Evolutionary conservation across 1,140 invertebrate species (phyloP).

Genomic region (Scaptomyza montana): DNA sequence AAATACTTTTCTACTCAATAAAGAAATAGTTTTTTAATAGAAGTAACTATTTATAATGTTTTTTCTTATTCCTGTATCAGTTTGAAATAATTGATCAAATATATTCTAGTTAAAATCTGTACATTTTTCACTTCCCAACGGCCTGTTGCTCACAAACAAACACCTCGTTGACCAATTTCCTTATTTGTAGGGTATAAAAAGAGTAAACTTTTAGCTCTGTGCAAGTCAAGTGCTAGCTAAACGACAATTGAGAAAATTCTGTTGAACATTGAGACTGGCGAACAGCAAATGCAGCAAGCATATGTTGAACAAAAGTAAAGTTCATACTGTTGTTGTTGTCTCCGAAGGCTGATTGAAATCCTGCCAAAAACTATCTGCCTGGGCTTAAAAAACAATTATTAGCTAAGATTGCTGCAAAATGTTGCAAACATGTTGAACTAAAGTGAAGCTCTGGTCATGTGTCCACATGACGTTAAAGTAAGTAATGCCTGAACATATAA

Average conservation of each 20-base stretch:
- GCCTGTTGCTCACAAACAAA: background rate
- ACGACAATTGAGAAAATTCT: conserved; percentile 34
- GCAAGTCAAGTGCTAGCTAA: conserved; percentile 28
- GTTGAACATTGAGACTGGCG: conserved; percentile 19
- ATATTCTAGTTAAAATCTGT: no score
- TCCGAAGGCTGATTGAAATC: background rate
- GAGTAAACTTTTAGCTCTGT: conserved; percentile 1
- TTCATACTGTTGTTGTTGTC: background rate
- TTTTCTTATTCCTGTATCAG: no score
- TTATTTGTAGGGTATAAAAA: conserved; percentile 18
- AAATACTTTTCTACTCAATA: no score
- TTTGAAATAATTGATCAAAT: no score
- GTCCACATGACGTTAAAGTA: background rate
- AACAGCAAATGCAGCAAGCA: conserved; percentile 32
- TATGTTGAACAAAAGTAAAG: conserved; percentile 13
- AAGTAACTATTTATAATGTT: no score
- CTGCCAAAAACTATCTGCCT: background rate
- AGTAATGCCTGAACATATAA: background rate
- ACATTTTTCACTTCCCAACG: no score
- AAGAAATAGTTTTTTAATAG: no score
- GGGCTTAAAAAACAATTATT: background rate
- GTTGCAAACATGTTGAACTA: background rate
- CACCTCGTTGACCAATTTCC: background rate
- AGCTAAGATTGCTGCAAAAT: background rate
- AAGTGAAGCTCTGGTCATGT: background rate